These are phyloP conservation scores for Carollia perspicillata DNA, from an alignment of 2,113 vertebrate genomes.

Conservation along the genomic window DNA sequence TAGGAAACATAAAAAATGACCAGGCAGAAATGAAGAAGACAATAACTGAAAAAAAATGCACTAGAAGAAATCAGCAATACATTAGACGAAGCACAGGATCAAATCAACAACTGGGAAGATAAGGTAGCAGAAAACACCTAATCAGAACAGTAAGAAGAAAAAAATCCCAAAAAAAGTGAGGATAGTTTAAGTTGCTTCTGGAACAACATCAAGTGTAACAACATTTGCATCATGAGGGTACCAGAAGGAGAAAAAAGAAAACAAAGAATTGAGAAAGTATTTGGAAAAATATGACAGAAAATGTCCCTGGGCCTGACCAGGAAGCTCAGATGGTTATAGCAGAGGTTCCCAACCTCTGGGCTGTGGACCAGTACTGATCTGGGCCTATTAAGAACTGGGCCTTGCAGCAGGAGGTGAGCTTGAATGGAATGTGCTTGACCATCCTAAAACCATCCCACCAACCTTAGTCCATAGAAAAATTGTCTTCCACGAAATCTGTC, in stretches of 20 bases:
- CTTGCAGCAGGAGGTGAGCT: no score
- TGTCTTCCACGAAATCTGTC: no score
- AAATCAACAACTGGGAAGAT: neutral
- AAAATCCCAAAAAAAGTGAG: neutral
- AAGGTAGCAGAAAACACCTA: neutral
- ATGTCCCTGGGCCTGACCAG: neutral
- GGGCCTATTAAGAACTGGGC: no score
- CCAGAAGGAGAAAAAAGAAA: neutral
- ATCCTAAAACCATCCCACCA: no score
- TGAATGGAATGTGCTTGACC: no score
- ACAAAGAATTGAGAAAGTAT: neutral
- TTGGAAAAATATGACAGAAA: neutral
- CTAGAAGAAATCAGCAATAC: neutral
- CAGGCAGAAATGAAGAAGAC: neutral
- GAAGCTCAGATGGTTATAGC: no score
- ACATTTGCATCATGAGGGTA: neutral
- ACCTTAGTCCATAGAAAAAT: no score
- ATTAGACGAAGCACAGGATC: neutral
- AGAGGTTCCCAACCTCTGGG: no score
- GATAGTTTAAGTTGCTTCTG: neutral
- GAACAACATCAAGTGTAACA: neutral
- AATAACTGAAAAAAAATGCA: neutral
- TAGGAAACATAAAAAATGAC: neutral
- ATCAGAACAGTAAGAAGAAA: neutral
- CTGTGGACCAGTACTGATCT: no score